Evolutionary conservation across 1,140 invertebrate genomes (phyloP).

Genomic region (Ostrea edulis): DNA sequence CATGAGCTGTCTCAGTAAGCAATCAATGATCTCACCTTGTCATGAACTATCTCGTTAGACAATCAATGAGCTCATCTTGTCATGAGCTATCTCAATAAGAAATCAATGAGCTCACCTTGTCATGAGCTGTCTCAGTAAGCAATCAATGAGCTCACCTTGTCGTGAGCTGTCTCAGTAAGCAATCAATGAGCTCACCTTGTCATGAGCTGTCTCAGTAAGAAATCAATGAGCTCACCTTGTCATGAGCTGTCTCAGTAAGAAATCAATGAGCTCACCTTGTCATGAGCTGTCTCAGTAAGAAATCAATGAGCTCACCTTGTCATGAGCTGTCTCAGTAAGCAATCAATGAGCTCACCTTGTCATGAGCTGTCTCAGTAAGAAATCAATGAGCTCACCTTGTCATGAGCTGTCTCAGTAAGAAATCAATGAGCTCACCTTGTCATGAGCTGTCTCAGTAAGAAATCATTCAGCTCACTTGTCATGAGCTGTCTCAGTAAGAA

Average conservation of each 20-base stretch:
- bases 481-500: no score
- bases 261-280: constrained; percentile 62
- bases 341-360: constrained; percentile 62
- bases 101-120: constrained; percentile 62
- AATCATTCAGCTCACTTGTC: constrained; percentile 61
- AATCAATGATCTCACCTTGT: constrained; percentile 70
- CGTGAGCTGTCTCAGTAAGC: no score
- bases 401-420: no score
- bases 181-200: constrained; percentile 62
- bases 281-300: no score
- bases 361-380: no score
- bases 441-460: no score
- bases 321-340: no score
- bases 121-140: no score
- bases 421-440: constrained; percentile 62
- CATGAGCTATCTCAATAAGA: no score
- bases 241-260: no score
- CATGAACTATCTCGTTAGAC: background rate
- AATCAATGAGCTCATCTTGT: constrained; percentile 61
- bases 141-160: constrained; percentile 62
- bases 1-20: no score
- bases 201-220: no score
- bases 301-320: constrained; percentile 62
- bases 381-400: constrained; percentile 62
- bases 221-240: constrained; percentile 62